phyloP scores from a whole-genome alignment of 1,140 invertebrate species.

The Drosophila takahashii region DNA sequence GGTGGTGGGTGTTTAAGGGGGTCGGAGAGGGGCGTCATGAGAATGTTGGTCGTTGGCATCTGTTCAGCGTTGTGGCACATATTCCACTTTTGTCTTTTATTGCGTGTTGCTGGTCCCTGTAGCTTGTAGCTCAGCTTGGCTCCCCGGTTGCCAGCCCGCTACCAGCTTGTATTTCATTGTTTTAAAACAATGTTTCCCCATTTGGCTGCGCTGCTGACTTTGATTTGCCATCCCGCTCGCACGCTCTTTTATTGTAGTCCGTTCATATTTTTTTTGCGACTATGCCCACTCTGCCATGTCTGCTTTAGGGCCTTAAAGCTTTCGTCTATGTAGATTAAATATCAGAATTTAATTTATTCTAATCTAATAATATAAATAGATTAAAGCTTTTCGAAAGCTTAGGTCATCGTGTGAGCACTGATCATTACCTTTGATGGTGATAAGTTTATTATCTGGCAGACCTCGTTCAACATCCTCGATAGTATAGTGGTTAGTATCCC shows the following conservation, averaged over 20 bases:
- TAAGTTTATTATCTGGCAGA: background rate
- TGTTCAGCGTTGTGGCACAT: constrained; percentile 78
- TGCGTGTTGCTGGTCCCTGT: constrained; percentile 57
- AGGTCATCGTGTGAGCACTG: background rate
- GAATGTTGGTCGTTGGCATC: constrained; percentile 66
- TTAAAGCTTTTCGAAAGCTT: background rate
- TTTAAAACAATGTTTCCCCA: constrained; percentile 75
- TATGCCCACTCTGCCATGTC: constrained; percentile 25
- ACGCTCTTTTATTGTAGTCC: constrained; percentile 35
- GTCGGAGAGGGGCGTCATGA: background rate
- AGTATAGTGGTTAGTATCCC: constrained; percentile 80
- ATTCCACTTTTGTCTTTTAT: constrained; percentile 82
- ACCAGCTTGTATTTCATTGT: constrained; percentile 67
- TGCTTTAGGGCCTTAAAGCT: constrained; percentile 51
- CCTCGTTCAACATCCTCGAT: constrained; percentile 73
- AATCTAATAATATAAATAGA: background rate
- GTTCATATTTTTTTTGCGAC: constrained; percentile 10
- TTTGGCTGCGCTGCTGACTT: constrained; percentile 71
- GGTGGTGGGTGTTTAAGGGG: background rate
- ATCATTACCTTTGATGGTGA: background rate
- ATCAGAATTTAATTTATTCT: background rate
- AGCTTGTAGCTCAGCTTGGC: constrained; percentile 44
- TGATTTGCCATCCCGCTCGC: constrained; percentile 65
- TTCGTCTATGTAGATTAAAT: background rate
- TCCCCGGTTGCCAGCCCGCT: constrained; percentile 1